phyloP scores from a whole-genome alignment of 2,888 invertebrate genomes.

The Dugesia japonica region DNA sequence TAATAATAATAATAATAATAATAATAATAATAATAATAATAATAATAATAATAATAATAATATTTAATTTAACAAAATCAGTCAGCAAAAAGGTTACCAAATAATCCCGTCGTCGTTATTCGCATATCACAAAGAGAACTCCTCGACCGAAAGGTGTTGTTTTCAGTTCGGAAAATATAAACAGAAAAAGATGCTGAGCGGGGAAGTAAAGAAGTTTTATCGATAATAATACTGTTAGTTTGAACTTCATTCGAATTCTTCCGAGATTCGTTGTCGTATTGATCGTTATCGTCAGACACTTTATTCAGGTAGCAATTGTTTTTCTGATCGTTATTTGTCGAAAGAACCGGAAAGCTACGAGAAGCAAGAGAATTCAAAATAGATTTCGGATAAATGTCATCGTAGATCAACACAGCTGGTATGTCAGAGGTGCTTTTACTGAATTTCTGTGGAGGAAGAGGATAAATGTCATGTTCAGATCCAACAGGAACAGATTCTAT shows the following conservation, averaged over 20 bases:
- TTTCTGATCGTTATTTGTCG: not conserved
- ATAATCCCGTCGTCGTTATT: not conserved
- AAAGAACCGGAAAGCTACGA: not conserved
- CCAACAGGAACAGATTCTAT: not conserved
- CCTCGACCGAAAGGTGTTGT: not conserved
- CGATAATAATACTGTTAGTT: not conserved
- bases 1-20: too few relatives aligned
- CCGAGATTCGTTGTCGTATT: not conserved
- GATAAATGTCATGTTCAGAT: too few relatives aligned
- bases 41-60: not conserved
- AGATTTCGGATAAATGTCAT: too few relatives aligned
- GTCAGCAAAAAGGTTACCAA: not conserved
- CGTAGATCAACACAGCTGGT: too few relatives aligned
- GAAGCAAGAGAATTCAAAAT: too few relatives aligned
- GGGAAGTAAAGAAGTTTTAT: not conserved
- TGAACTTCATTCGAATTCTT: not conserved
- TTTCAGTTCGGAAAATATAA: not conserved
- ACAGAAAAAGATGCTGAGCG: slow-evolving; percentile 2
- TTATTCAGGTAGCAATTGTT: not conserved
- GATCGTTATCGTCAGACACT: not conserved
- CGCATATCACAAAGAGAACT: not conserved
- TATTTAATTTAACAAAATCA: not conserved
- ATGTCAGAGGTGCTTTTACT: too few relatives aligned
- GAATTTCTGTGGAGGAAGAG: too few relatives aligned
- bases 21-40: too few relatives aligned